phyloP scores from a whole-genome alignment of 2,113 vertebrate species.

The Cephalopholis sonnerati region DNA sequence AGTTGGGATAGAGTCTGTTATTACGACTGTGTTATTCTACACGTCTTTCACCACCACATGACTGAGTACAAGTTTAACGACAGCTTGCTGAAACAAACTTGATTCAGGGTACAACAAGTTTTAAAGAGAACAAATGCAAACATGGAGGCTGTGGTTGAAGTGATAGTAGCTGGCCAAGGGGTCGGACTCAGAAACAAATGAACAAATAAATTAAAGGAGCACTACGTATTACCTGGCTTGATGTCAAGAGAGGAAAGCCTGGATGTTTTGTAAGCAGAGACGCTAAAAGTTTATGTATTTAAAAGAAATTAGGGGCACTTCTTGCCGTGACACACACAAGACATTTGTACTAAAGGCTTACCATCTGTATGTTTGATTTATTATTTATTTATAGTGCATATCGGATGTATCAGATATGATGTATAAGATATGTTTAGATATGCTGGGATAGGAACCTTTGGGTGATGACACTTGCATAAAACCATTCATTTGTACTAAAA shows the following conservation, averaged over 20 bases:
- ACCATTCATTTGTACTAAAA: not conserved
- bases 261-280: not conserved
- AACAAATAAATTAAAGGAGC: too few species aligned
- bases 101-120: not conserved
- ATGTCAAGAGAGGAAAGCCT: not conserved
- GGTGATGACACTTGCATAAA: not conserved
- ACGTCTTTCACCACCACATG: not conserved
- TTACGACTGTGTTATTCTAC: not conserved
- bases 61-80: constrained; percentile 10
- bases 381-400: not conserved
- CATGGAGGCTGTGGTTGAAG: not conserved
- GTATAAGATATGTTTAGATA: too few species aligned
- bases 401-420: not conserved
- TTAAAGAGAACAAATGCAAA: not conserved
- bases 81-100: not conserved
- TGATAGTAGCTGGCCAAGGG: not conserved
- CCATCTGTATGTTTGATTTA: not conserved
- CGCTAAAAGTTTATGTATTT: not conserved
- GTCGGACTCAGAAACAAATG: not conserved
- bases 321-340: not conserved
- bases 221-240: not conserved
- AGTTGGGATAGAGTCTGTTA: not conserved
- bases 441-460: not conserved
- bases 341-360: not conserved
- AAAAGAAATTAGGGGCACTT: not conserved